Evolutionary conservation across 2,113 vertebrate species (phyloP).

Genomic region (Geothlypis trichas): DNA sequence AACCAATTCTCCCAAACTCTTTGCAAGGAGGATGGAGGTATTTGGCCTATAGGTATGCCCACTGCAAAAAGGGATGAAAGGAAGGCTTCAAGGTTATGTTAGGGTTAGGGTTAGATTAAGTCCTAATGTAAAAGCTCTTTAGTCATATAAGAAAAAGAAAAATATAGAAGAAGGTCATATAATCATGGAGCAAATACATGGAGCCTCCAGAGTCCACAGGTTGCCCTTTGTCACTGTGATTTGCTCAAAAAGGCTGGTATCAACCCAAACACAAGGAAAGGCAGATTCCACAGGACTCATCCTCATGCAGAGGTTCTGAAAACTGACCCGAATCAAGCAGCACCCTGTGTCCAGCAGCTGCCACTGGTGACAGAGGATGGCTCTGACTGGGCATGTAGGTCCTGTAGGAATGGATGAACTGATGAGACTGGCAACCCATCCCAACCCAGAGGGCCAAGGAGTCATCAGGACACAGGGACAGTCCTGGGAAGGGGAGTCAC

Average conservation of each 20-base stretch:
- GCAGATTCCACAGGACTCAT: not conserved
- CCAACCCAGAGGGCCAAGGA: not conserved
- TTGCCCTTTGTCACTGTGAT: not conserved
- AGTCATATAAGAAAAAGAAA: not conserved
- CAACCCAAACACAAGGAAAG: rapidly evolving
- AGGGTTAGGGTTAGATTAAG: not conserved
- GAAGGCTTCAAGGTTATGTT: not conserved
- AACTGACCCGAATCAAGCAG: not conserved
- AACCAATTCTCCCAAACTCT: not conserved
- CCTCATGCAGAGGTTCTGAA: rapidly evolving
- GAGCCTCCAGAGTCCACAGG: not conserved
- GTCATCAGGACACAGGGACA: no score
- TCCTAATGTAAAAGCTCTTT: not conserved
- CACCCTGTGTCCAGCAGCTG: not conserved
- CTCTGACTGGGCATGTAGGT: not conserved
- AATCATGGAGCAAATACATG: not conserved
- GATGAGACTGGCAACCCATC: not conserved
- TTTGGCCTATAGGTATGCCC: not conserved
- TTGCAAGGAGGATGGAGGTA: not conserved
- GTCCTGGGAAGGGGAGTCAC: not conserved
- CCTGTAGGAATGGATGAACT: no score
- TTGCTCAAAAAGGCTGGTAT: not conserved
- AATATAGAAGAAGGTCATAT: not conserved
- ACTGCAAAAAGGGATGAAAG: not conserved
- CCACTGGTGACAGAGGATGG: not conserved